Percentiles rank a stretch among this genome's conserved stretches.
phyloP scores from a whole-genome alignment of 2,888 invertebrate genomes.

The Agapetus fuscipes region DNA sequence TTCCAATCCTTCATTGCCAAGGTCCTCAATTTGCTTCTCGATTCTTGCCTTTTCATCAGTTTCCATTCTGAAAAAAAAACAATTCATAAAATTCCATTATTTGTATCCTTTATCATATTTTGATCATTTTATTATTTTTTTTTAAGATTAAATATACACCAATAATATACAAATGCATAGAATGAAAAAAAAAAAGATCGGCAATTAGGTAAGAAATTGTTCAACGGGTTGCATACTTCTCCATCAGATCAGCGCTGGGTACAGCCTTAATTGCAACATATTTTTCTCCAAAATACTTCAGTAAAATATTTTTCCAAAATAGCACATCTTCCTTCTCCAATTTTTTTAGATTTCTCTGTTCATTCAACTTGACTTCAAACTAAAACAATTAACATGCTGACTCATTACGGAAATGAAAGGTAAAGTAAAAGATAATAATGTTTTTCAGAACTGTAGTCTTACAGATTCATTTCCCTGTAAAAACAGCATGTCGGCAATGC shows the following conservation, averaged over 20 bases:
- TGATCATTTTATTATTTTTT: no score
- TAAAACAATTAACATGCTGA: no score
- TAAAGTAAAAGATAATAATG: no score
- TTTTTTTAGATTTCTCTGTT: conserved; percentile 49
- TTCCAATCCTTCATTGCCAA: conserved; percentile 62
- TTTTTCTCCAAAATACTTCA: conserved; percentile 56
- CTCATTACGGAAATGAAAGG: no score
- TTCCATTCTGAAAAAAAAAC: conserved; percentile 44
- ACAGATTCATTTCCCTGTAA: conserved; percentile 65
- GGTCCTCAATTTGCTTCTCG: conserved; percentile 49
- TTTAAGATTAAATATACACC: no score
- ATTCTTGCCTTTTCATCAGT: conserved; percentile 64
- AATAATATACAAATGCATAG: no score
- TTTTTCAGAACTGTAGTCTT: conserved; percentile 23
- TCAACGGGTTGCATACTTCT: conserved; percentile 27
- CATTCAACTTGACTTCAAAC: conserved; percentile 62
- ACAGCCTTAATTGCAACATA: conserved; percentile 53
- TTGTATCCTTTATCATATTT: no score
- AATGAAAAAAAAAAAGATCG: conserved; percentile 4
- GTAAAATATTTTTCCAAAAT: conserved; percentile 65
- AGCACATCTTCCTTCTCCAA: conserved; percentile 50
- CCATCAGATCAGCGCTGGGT: conserved; percentile 37
- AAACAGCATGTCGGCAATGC: conserved; percentile 78
- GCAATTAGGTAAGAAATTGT: background rate
- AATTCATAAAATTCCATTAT: no score